These are phyloP conservation scores for Notoglanidium macrostoma DNA, from an alignment of 2,797 vertebrate genomes.

Conservation along the genomic window DNA sequence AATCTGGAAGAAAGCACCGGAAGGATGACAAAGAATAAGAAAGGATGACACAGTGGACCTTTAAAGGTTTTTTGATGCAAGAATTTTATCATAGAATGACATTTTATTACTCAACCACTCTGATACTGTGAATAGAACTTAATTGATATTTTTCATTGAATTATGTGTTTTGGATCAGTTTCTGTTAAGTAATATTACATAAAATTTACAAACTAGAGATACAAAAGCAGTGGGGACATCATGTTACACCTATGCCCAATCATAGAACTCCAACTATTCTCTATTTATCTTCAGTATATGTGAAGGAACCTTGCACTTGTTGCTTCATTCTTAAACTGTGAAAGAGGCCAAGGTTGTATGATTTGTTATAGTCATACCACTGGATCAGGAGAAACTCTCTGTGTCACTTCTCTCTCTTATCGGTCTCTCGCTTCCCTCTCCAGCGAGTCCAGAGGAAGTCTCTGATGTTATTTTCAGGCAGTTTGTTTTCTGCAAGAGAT, in stretches of 20 bases:
- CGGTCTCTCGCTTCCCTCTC: conserved; percentile 61
- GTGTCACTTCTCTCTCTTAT: conserved; percentile 66
- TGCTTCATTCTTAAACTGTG: conserved; percentile 5
- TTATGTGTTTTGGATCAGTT: neutral
- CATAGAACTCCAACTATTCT: neutral
- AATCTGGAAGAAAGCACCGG: no score
- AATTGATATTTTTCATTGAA: neutral
- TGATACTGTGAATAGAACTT: neutral
- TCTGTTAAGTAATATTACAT: neutral
- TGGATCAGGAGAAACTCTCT: neutral
- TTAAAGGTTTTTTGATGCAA: neutral
- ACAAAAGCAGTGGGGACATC: neutral
- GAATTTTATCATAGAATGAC: no score
- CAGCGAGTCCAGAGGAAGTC: conserved; percentile 68
- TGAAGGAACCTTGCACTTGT: neutral
- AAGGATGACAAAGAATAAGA: no score
- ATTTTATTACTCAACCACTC: neutral
- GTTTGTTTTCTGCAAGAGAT: conserved; percentile 70
- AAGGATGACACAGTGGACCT: no score
- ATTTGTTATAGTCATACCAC: conserved; percentile 13
- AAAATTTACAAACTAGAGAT: neutral
- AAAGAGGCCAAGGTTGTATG: conserved; percentile 18
- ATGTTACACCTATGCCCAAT: neutral
- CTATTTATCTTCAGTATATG: neutral
- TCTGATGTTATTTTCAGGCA: conserved; percentile 74